phyloP scores from a whole-genome alignment of 2,113 vertebrate genomes.

The Guaruba guarouba region DNA sequence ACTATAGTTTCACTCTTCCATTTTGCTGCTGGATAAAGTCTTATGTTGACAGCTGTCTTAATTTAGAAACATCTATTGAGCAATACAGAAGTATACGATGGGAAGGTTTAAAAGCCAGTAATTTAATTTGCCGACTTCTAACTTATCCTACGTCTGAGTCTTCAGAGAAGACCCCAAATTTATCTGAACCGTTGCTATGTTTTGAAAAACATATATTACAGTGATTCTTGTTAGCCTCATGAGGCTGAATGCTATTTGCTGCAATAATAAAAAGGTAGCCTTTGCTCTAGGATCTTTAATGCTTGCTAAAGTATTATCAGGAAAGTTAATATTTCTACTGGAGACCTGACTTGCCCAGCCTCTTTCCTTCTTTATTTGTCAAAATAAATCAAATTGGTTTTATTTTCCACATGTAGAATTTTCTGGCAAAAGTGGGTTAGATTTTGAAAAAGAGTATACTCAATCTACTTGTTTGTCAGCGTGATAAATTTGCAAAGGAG shows the following conservation, averaged over 20 bases:
- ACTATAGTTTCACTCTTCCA: background rate
- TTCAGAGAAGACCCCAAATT: background rate
- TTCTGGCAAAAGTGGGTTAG: background rate
- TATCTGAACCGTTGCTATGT: background rate
- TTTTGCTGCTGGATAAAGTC: background rate
- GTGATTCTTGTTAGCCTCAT: background rate
- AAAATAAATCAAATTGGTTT: background rate
- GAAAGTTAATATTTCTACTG: constrained; percentile 26
- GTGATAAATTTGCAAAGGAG: background rate
- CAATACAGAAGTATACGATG: background rate
- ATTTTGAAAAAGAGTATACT: background rate
- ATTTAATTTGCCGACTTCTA: background rate
- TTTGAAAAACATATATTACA: background rate
- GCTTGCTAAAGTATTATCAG: background rate
- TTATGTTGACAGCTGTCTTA: background rate
- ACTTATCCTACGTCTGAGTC: background rate
- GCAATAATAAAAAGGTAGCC: background rate
- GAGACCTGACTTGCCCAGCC: background rate
- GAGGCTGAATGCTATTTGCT: background rate
- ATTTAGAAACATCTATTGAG: background rate
- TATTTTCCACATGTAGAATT: background rate
- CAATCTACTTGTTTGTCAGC: background rate
- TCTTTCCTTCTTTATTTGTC: background rate
- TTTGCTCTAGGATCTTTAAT: background rate
- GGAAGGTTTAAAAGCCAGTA: background rate